Percentiles rank a stretch among this genome's conserved stretches.
Evolutionary conservation across 2,113 vertebrate genomes (phyloP).

Genomic region (Takifugu bimaculatus): DNA sequence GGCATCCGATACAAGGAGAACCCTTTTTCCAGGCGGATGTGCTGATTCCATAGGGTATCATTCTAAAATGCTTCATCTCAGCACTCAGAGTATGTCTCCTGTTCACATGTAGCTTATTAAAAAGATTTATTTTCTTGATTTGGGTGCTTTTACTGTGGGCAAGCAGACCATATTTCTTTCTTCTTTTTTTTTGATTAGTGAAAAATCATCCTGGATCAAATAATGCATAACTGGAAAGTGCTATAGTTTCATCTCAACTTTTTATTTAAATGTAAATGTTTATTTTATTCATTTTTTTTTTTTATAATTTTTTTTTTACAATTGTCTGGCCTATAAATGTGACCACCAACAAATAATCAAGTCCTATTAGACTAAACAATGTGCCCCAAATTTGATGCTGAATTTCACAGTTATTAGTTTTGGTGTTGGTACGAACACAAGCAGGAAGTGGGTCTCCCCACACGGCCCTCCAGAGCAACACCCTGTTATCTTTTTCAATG

Average conservation of each 20-base stretch:
- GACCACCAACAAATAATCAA: no score
- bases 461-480: slow-evolving; percentile 23
- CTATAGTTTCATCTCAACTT: no score
- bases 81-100: neutral
- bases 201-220: no score
- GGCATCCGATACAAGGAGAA: neutral
- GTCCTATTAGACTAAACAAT: no score
- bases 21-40: neutral
- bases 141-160: neutral
- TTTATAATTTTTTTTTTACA: no score
- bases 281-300: no score
- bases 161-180: neutral
- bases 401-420: neutral
- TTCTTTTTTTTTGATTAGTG: neutral
- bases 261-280: no score
- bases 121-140: neutral
- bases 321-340: neutral
- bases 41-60: neutral
- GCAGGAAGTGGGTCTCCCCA: slow-evolving; percentile 14
- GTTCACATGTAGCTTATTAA: no score
- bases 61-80: neutral
- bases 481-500: slow-evolving; percentile 35
- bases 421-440: slow-evolving; percentile 1
- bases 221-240: no score
- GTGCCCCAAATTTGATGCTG: no score